phyloP scores from a whole-genome alignment of 2,113 vertebrate genomes.

The Meriones unguiculatus region DNA sequence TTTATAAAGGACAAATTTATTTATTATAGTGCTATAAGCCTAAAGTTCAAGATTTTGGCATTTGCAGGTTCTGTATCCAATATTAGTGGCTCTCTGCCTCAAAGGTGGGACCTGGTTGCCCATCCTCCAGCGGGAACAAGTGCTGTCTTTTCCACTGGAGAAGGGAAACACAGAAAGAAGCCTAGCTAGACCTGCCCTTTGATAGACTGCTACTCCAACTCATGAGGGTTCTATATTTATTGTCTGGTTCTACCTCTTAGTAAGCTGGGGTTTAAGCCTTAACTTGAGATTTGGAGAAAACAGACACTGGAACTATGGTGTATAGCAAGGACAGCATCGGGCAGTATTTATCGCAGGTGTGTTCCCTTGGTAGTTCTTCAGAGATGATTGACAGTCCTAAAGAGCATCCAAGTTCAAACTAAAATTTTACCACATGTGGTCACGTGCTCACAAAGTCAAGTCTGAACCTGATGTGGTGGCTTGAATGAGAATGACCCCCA shows the following conservation, averaged over 20 bases:
- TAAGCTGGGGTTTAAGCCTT: not conserved
- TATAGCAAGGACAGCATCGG: not conserved
- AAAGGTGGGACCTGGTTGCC: not conserved
- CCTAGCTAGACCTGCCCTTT: not conserved
- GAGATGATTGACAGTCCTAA: not conserved
- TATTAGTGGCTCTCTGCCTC: not conserved
- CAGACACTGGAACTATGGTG: not conserved
- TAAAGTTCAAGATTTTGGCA: not conserved
- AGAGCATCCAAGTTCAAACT: not conserved
- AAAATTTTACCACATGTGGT: not conserved
- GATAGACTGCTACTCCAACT: not conserved
- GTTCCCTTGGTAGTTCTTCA: not conserved
- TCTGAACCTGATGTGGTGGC: not conserved
- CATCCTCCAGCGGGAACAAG: not conserved
- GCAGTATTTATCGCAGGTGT: rapidly evolving
- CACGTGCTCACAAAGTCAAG: not conserved
- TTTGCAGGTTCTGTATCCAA: not conserved
- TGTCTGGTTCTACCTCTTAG: not conserved
- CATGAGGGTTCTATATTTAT: not conserved
- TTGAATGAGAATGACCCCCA: not conserved
- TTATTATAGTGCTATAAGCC: not conserved
- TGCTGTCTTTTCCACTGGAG: not conserved
- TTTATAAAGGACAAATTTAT: not conserved
- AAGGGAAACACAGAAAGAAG: not conserved
- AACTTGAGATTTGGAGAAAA: not conserved